phyloP scores from a whole-genome alignment of 2,888 invertebrate genomes.

The Endotricha flammealis region DNA sequence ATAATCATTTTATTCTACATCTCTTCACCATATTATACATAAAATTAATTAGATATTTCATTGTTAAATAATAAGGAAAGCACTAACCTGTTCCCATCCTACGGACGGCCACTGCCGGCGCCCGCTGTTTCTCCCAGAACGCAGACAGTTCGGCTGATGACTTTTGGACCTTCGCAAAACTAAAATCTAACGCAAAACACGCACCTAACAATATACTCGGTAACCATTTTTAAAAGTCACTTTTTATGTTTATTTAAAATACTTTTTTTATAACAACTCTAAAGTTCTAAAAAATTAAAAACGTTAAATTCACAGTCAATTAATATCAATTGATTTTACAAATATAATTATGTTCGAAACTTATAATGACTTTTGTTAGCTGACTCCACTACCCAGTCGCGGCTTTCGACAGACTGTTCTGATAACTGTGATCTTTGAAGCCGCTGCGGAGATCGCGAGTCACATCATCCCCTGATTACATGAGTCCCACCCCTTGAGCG shows the following conservation, averaged over 20 bases:
- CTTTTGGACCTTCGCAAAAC: conserved; percentile 20
- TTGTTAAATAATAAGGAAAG: conserved; percentile 12
- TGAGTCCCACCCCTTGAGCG: conserved; percentile 71
- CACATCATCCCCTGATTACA: conserved; percentile 79
- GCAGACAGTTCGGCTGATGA: conserved; percentile 66
- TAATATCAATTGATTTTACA: neutral
- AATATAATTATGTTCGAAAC: conserved; percentile 30
- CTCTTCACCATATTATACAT: too few relatives aligned
- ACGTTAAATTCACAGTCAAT: neutral
- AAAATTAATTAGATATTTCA: too few relatives aligned
- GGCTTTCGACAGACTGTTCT: conserved; percentile 77
- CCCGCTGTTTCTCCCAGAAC: conserved; percentile 81
- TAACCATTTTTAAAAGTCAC: too few relatives aligned
- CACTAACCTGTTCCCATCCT: conserved; percentile 86
- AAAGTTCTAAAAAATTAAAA: too few relatives aligned
- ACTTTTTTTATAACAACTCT: too few relatives aligned
- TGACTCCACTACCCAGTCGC: conserved; percentile 69
- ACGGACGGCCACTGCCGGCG: conserved; percentile 78
- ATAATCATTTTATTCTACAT: too few relatives aligned
- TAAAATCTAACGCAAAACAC: too few relatives aligned
- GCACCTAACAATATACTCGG: too few relatives aligned
- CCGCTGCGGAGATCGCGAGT: conserved; percentile 74
- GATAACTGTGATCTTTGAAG: conserved; percentile 78
- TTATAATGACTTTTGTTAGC: conserved; percentile 48
- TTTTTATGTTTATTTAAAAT: too few relatives aligned